Conservation (phyloP, 2,113 vertebrate species). For the Uropsilus gracilis region DNA sequence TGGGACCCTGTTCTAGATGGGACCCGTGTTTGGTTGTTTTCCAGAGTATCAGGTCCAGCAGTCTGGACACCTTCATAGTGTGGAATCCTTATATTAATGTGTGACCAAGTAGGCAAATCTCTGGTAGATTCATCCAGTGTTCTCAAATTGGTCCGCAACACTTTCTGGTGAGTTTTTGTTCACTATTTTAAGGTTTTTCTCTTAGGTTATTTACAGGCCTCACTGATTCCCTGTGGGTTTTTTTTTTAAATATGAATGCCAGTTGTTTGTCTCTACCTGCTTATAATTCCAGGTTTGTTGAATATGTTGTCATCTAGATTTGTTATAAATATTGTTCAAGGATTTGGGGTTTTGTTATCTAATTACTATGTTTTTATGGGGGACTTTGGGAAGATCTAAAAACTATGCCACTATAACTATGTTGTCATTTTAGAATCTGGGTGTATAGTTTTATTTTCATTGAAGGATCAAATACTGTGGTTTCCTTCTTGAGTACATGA, state of each 20-base stretch:
- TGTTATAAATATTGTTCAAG: not conserved
- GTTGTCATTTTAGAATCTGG: not conserved
- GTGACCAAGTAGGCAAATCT: not conserved
- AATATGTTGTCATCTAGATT: not conserved
- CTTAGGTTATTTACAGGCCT: not conserved
- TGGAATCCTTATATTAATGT: not conserved
- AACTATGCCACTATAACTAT: not conserved
- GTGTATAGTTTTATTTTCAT: not conserved
- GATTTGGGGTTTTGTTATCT: not conserved
- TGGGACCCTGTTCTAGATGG: not conserved
- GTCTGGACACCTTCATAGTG: not conserved
- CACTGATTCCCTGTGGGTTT: not conserved
- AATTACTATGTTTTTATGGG: not conserved
- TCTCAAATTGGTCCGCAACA: not conserved
- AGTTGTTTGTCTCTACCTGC: not conserved
- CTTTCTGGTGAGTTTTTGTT: not conserved
- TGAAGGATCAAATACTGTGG: not conserved
- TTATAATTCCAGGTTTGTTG: not conserved
- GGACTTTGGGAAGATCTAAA: not conserved
- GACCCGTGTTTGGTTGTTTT: not conserved
- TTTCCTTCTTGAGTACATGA: not conserved
- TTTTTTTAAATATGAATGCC: not conserved
- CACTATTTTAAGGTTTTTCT: slow-evolving; percentile 13
- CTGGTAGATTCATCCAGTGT: not conserved
- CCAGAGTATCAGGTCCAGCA: not conserved